A percentile compares a stretch with the other conserved stretches of the same genome.
phyloP scores from a whole-genome alignment of 2,113 vertebrate genomes.

The Pedionomus torquatus region DNA sequence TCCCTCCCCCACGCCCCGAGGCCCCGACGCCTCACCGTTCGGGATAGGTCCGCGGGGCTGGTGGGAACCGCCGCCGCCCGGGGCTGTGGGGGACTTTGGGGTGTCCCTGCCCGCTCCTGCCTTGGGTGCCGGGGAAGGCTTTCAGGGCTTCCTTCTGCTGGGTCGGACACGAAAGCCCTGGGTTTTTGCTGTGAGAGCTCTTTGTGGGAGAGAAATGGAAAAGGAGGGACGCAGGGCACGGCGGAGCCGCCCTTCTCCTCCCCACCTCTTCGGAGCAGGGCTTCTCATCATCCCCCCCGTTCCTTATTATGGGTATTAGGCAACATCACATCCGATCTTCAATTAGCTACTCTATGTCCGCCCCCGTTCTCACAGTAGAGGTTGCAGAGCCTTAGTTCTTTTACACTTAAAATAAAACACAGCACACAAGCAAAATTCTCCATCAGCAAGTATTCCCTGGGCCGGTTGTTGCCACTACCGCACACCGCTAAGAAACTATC shows the following conservation, averaged over 20 bases:
- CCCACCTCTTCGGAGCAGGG: not conserved
- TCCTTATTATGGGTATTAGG: not conserved
- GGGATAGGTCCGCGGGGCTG: not conserved
- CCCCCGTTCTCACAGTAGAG: not conserved
- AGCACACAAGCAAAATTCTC: not conserved
- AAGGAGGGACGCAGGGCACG: not conserved
- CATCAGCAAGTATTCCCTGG: not conserved
- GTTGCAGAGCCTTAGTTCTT: not conserved
- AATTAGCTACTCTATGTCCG: not conserved
- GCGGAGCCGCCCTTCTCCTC: not conserved
- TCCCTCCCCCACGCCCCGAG: not conserved
- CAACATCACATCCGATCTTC: not conserved
- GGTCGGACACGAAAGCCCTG: not conserved
- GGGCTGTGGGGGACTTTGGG: not conserved
- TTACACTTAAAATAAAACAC: not conserved
- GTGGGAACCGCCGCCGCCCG: not conserved
- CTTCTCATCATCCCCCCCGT: not conserved
- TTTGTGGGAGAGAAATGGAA: not conserved
- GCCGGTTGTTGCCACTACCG: rapidly evolving
- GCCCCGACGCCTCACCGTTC: not conserved
- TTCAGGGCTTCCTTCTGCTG: not conserved
- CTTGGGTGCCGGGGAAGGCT: not conserved
- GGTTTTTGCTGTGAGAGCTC: not conserved
- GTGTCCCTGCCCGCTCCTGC: not conserved
- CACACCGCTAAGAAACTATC: not conserved